Percentiles rank a stretch among this genome's conserved stretches.
These are phyloP conservation scores for Hypotaenidia okinawae DNA, from an alignment of 2,797 vertebrate genomes.

Conservation along the genomic window DNA sequence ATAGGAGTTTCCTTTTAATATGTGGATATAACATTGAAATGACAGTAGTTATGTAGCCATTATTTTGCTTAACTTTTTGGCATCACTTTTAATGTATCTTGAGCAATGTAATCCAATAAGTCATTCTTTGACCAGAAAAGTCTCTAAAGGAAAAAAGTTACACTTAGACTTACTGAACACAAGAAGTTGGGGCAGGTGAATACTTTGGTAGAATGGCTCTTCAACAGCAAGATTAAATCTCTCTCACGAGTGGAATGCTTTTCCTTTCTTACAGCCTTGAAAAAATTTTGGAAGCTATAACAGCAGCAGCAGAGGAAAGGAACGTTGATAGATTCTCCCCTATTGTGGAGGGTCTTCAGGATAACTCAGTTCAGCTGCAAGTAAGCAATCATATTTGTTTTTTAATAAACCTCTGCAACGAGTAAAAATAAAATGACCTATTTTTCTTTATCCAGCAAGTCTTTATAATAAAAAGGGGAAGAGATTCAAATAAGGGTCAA, in stretches of 20 bases:
- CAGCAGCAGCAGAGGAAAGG: constrained; percentile 88
- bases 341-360: constrained; percentile 91
- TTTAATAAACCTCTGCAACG: neutral
- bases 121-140: neutral
- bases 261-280: constrained; percentile 84
- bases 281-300: constrained; percentile 96
- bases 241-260: neutral
- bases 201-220: neutral
- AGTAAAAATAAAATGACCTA: neutral
- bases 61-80: neutral
- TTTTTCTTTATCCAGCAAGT: neutral
- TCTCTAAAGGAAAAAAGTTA: neutral
- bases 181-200: neutral
- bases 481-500: neutral
- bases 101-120: neutral
- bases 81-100: neutral
- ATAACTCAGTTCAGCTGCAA: constrained; percentile 92
- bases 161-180: neutral
- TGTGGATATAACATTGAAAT: neutral
- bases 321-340: constrained; percentile 87
- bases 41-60: neutral
- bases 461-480: neutral
- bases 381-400: constrained; percentile 74
- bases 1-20: neutral
- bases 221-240: neutral